Evolutionary conservation across 2,888 invertebrate species (phyloP).

Genomic region (Carcina quercana): DNA sequence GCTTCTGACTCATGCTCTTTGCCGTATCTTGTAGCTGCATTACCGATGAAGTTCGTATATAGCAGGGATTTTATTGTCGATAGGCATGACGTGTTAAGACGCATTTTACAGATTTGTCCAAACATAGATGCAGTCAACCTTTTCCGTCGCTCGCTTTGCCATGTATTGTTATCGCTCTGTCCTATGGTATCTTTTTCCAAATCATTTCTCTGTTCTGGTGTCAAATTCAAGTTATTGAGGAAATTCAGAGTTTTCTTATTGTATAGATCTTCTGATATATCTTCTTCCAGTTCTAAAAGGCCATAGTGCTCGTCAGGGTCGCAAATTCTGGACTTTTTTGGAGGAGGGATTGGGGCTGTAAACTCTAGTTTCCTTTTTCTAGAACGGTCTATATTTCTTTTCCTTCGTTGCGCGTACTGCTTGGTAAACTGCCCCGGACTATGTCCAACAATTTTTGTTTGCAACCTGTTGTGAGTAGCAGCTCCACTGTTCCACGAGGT

Average conservation of each 20-base stretch:
- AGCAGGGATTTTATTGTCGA: conserved; percentile 3
- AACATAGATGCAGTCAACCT: conserved; percentile 7
- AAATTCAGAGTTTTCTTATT: not conserved
- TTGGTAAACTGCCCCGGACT: not conserved
- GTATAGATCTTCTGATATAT: not conserved
- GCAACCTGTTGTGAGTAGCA: not conserved
- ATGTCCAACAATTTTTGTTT: not conserved
- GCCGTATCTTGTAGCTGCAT: conserved; percentile 1
- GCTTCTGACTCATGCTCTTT: conserved; percentile 1
- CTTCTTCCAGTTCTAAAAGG: not conserved
- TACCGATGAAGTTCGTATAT: not conserved
- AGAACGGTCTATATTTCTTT: not conserved
- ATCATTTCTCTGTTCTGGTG: not conserved
- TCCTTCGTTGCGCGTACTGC: not conserved
- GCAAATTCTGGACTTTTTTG: not conserved
- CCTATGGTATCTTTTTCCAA: not conserved
- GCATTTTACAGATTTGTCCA: conserved; percentile 4
- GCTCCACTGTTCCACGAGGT: conserved; percentile 18
- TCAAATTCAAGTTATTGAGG: not conserved
- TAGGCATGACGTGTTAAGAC: not conserved
- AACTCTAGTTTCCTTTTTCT: not conserved
- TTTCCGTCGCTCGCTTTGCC: conserved; percentile 3
- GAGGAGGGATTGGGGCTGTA: no score
- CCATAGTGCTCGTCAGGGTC: not conserved
- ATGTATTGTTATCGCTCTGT: not conserved